These are phyloP conservation scores for Prietella phreatophila DNA, from an alignment of 2,113 vertebrate species.

Conservation along the genomic window DNA sequence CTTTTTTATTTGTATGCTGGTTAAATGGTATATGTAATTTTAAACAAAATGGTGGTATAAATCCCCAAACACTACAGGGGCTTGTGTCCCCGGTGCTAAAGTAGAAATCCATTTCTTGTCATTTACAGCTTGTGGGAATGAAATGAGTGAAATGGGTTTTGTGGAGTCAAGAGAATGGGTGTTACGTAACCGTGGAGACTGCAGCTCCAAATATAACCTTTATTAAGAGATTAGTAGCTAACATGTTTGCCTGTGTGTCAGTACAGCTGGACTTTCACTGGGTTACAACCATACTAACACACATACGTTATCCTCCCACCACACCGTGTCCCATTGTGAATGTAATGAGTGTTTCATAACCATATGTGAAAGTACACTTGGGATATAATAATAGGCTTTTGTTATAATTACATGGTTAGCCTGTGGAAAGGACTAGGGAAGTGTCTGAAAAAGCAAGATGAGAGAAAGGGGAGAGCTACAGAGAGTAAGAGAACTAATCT, in stretches of 20 bases:
- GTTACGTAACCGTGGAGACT: slow-evolving; percentile 66
- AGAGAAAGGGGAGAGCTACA: neutral
- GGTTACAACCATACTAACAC: slow-evolving; percentile 34
- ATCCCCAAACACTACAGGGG: too few species aligned
- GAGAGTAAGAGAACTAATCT: slow-evolving; percentile 16
- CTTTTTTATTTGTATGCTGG: neutral
- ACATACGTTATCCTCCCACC: slow-evolving; percentile 9
- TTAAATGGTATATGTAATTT: neutral
- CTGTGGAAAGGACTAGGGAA: neutral
- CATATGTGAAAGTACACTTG: neutral
- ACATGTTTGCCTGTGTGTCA: slow-evolving; percentile 55
- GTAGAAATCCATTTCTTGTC: neutral
- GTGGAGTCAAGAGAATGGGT: slow-evolving; percentile 48
- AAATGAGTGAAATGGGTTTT: slow-evolving; percentile 30
- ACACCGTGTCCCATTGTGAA: neutral
- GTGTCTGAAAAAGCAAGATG: neutral
- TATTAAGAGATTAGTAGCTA: slow-evolving; percentile 70
- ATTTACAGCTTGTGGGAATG: neutral
- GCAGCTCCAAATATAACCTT: slow-evolving; percentile 73
- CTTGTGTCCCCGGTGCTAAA: neutral
- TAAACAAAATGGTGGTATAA: neutral
- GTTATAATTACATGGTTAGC: slow-evolving; percentile 4
- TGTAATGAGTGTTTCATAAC: neutral
- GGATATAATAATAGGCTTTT: slow-evolving; percentile 19
- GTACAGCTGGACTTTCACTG: slow-evolving; percentile 50